phyloP scores from a whole-genome alignment of 2,113 vertebrate genomes.

The Erythrocebus patas region DNA sequence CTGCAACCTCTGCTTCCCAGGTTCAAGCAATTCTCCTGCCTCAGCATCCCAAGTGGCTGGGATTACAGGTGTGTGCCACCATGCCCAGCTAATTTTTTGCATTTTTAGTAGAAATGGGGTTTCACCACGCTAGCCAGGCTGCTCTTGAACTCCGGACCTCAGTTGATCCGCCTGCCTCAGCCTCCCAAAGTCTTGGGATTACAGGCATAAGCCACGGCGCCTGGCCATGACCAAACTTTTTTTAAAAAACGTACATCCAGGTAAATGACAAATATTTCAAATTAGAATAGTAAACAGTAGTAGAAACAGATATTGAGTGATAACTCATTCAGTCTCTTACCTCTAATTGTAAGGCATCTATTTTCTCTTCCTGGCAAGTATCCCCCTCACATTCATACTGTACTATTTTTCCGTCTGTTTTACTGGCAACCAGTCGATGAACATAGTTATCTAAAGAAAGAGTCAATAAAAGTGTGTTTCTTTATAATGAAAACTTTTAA shows the following conservation, averaged over 20 bases:
- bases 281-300: not conserved
- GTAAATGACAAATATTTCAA: not conserved
- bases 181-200: too few species aligned
- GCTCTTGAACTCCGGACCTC: too few species aligned
- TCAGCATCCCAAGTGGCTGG: too few species aligned
- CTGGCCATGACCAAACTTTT: not conserved
- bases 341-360: slow-evolving; percentile 96
- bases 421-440: slow-evolving; percentile 97
- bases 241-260: not conserved
- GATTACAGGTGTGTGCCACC: too few species aligned
- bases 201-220: too few species aligned
- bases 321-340: slow-evolving; percentile 78
- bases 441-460: slow-evolving; percentile 94
- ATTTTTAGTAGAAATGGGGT: too few species aligned
- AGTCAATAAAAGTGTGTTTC: not conserved
- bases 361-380: slow-evolving; percentile 97
- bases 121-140: too few species aligned
- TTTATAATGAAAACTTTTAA: slow-evolving; percentile 49
- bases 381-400: slow-evolving; percentile 99
- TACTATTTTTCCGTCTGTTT: slow-evolving; percentile 98
- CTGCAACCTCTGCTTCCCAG: too few species aligned
- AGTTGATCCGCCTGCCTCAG: too few species aligned
- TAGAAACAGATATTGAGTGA: not conserved
- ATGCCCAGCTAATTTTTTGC: too few species aligned
- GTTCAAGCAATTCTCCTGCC: too few species aligned